A percentile compares a stretch with the other conserved stretches of the same genome.
phyloP scores from a whole-genome alignment of 1,140 invertebrate species.

The Catajapyx aquilonaris region DNA sequence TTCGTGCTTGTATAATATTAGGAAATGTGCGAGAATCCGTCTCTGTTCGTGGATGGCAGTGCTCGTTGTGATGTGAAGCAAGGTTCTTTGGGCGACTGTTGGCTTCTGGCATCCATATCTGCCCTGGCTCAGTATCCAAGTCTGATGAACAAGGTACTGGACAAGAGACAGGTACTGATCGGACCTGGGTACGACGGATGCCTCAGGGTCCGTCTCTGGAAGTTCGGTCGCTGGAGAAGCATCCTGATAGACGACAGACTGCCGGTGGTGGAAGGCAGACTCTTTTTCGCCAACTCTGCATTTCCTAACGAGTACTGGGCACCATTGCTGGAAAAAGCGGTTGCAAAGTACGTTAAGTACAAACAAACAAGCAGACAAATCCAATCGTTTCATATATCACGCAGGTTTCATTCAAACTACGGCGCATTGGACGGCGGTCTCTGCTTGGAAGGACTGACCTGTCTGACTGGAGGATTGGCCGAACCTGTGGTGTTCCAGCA shows the following conservation, averaged over 20 bases:
- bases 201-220: slow-evolving; percentile 25
- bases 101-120: neutral
- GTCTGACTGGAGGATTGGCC: neutral
- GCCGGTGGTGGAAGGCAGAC: slow-evolving; percentile 20
- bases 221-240: slow-evolving; percentile 25
- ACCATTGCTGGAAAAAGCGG: slow-evolving; percentile 28
- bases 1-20: neutral
- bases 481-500: neutral
- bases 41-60: neutral
- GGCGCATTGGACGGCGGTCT: neutral
- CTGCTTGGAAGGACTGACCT: neutral
- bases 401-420: neutral
- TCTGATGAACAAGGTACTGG: neutral
- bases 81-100: neutral
- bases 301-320: slow-evolving; percentile 27
- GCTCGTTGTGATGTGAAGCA: neutral
- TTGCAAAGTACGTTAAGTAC: slow-evolving; percentile 18
- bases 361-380: neutral
- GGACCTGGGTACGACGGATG: slow-evolving; percentile 21
- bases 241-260: slow-evolving; percentile 25
- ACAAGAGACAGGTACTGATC: slow-evolving; percentile 15
- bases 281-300: slow-evolving; percentile 21
- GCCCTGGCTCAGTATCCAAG: neutral
- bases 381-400: neutral
- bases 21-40: neutral